A percentile compares a stretch with the other conserved stretches of the same genome.
Conservation (phyloP, 2,113 vertebrate genomes). For the Eurystomus gularis region DNA sequence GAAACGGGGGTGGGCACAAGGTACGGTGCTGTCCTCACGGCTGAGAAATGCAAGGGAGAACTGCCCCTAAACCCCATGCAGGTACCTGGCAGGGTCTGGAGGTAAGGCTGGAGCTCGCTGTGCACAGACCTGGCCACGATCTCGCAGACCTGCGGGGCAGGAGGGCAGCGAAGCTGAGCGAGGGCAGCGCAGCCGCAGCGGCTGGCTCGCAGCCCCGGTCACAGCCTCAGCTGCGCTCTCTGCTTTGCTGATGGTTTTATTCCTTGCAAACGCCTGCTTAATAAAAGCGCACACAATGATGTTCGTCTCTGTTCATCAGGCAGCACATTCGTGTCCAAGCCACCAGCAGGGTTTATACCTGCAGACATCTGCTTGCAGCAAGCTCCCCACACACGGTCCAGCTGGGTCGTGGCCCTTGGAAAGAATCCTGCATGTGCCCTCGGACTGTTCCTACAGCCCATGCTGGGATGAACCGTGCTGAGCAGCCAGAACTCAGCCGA, state of each 20-base stretch:
- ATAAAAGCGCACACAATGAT: not conserved
- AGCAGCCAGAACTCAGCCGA: not conserved
- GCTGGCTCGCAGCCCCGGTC: fast-evolving
- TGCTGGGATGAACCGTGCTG: not conserved
- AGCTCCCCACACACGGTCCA: not conserved
- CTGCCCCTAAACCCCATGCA: fast-evolving
- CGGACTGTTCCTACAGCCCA: fast-evolving
- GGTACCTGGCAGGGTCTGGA: conserved; percentile 76
- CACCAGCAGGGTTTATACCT: not conserved
- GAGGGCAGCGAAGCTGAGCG: not conserved
- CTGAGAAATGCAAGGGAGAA: not conserved
- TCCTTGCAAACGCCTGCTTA: not conserved
- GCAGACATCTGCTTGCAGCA: not conserved
- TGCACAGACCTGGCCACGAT: not conserved
- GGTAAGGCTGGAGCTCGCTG: conserved; percentile 24
- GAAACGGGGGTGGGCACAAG: not conserved
- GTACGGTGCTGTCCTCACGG: fast-evolving
- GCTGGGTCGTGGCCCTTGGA: not conserved
- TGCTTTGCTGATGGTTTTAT: not conserved
- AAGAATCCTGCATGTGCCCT: not conserved
- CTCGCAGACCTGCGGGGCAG: conserved; percentile 61
- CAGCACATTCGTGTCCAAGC: not conserved
- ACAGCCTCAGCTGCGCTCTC: fast-evolving
- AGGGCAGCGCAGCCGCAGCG: not conserved
- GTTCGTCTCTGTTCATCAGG: not conserved